Evolutionary conservation across 2,797 vertebrate species (phyloP).

Genomic region (Microctenopoma stevenorrisi): DNA sequence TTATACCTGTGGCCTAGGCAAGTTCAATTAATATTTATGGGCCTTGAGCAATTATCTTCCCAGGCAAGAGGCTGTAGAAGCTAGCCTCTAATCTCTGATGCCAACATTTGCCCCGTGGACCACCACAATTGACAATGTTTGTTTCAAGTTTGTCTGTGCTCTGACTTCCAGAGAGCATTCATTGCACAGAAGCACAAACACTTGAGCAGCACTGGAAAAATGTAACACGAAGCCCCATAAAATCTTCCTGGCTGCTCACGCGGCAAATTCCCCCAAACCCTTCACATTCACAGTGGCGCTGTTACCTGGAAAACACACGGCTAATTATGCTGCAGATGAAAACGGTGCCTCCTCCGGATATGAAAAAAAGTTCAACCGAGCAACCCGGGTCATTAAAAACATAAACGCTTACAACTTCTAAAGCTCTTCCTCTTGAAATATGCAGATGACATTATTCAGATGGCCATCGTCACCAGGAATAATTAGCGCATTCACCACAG

Average conservation of each 20-base stretch:
- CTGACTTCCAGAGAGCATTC: constrained; percentile 36
- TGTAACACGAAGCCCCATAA: constrained; percentile 17
- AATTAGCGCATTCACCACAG: constrained; percentile 60
- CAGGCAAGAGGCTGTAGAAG: constrained; percentile 43
- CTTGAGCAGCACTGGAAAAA: constrained; percentile 17
- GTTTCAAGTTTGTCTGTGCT: constrained; percentile 51
- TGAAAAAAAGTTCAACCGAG: constrained; percentile 13
- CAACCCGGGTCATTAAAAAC: constrained; percentile 8
- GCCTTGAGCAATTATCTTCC: constrained; percentile 48
- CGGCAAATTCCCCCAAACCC: constrained; percentile 16
- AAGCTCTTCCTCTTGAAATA: constrained; percentile 50
- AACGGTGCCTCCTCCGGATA: not conserved
- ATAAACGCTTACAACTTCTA: constrained; percentile 12
- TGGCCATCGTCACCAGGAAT: constrained; percentile 51
- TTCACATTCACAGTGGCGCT: constrained; percentile 19
- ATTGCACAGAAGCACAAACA: constrained; percentile 23
- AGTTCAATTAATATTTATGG: constrained; percentile 77
- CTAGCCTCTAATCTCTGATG: constrained; percentile 53
- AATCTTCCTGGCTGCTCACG: constrained; percentile 41
- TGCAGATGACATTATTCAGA: constrained; percentile 56
- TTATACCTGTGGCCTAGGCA: constrained; percentile 66
- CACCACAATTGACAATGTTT: constrained; percentile 29
- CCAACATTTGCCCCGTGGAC: constrained; percentile 55
- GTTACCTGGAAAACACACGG: constrained; percentile 24
- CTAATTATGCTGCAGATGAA: constrained; percentile 20